These are phyloP conservation scores for Cololabis saira DNA, from an alignment of 2,113 vertebrate species.

Conservation along the genomic window DNA sequence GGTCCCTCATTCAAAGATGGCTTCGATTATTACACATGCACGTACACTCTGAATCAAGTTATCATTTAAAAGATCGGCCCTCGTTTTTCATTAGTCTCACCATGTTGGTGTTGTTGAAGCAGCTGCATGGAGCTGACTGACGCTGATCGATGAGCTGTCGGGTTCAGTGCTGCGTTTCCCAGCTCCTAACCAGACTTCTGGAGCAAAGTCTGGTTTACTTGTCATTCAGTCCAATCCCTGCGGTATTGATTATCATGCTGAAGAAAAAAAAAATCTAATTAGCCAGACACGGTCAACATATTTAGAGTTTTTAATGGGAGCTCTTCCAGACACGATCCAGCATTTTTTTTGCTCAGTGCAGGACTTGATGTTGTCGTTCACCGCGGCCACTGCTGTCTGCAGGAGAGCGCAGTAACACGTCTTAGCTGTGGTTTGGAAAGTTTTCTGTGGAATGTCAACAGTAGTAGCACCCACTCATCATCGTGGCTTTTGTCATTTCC, in stretches of 20 bases:
- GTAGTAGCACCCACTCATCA: slow-evolving; percentile 58
- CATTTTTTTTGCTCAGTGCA: background rate
- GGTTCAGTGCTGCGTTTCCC: slow-evolving; percentile 22
- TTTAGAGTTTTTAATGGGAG: slow-evolving; percentile 3
- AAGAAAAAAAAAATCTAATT: too few species aligned
- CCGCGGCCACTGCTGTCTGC: background rate
- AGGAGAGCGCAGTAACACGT: slow-evolving; percentile 3
- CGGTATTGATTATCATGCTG: slow-evolving; percentile 13
- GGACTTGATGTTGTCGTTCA: background rate
- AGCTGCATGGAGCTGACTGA: slow-evolving; percentile 39
- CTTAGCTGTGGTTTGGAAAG: slow-evolving; percentile 48
- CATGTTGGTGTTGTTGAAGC: slow-evolving; percentile 37
- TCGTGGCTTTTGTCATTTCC: slow-evolving; percentile 58
- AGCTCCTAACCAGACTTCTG: slow-evolving; percentile 46
- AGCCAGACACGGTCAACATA: slow-evolving; percentile 6
- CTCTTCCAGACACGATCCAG: slow-evolving; percentile 6
- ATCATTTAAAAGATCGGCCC: background rate
- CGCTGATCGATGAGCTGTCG: slow-evolving; percentile 56
- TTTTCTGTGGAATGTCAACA: slow-evolving; percentile 67
- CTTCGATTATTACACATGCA: too few species aligned
- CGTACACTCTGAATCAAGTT: background rate
- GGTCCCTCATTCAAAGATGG: too few species aligned
- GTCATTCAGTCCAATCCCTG: slow-evolving; percentile 3
- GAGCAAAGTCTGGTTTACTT: background rate
- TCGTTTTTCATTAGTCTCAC: background rate